Conservation (phyloP, 2,113 vertebrate genomes). For the Sphyrna mokarran region DNA sequence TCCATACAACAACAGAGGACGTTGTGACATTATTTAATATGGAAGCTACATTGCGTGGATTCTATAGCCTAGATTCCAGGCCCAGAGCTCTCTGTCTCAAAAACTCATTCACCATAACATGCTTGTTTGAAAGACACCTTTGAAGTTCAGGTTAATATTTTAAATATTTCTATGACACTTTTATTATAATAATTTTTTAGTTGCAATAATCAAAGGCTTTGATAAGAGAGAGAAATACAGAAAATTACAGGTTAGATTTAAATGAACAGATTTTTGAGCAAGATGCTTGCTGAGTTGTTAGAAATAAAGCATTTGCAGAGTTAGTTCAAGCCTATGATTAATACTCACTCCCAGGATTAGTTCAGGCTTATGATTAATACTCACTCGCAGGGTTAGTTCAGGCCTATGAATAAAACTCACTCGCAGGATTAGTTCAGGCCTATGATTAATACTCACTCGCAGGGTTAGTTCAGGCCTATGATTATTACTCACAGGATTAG, state of each 20-base stretch:
- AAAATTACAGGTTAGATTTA: background rate
- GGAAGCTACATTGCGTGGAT: background rate
- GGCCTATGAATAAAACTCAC: no score
- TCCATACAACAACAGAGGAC: background rate
- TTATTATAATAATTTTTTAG: conserved; percentile 1
- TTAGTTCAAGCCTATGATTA: background rate
- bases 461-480: no score
- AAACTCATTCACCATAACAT: background rate
- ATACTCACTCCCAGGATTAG: no score
- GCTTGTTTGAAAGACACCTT: background rate
- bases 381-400: no score
- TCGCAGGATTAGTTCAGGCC: no score
- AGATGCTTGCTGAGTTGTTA: background rate
- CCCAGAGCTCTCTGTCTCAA: background rate
- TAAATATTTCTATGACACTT: conserved; percentile 21
- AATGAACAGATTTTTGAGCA: background rate
- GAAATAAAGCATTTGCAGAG: background rate
- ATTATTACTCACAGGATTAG: no score
- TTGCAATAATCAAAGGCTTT: background rate
- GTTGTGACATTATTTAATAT: background rate
- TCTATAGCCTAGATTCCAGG: background rate
- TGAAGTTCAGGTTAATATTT: background rate
- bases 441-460: no score
- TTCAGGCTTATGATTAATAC: no score
- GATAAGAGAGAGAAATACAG: background rate